Conservation (phyloP, 2,113 vertebrate species). For the Hiodon tergisus region DNA sequence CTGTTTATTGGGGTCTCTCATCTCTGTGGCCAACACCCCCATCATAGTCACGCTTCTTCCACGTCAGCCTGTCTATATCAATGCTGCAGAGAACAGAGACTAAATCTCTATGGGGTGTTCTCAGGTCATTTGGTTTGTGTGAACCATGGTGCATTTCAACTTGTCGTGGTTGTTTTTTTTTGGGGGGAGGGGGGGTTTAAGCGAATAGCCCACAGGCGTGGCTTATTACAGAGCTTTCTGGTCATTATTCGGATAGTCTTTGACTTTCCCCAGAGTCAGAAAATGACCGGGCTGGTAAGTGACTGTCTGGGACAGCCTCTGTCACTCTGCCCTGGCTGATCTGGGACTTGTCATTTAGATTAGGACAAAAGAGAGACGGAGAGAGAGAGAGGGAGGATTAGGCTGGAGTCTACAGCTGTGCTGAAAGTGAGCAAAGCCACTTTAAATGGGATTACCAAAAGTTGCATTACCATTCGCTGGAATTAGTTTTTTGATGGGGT, state of each 20-base stretch:
- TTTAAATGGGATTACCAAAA: neutral
- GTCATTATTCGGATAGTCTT: neutral
- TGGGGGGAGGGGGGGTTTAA: neutral
- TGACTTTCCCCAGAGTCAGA: neutral
- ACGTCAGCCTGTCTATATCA: constrained; percentile 5
- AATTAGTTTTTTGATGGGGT: too few species aligned
- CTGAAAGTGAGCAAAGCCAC: neutral
- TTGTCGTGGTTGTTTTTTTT: too few species aligned
- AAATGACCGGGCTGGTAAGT: neutral
- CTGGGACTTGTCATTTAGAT: constrained; percentile 1
- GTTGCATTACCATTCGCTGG: neutral
- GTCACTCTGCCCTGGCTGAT: neutral
- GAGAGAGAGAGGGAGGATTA: neutral
- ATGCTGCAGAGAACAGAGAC: neutral
- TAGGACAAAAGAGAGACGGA: neutral
- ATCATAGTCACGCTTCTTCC: neutral
- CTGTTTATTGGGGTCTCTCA: too few species aligned
- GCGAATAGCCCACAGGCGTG: neutral
- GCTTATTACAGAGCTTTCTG: neutral
- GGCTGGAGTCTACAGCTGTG: neutral
- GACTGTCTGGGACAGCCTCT: neutral
- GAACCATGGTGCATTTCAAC: neutral
- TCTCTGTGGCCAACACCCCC: neutral
- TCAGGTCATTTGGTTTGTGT: neutral
- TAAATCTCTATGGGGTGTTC: neutral